Conservation (phyloP, 2,888 invertebrate genomes). For the Lasius platythorax region DNA sequence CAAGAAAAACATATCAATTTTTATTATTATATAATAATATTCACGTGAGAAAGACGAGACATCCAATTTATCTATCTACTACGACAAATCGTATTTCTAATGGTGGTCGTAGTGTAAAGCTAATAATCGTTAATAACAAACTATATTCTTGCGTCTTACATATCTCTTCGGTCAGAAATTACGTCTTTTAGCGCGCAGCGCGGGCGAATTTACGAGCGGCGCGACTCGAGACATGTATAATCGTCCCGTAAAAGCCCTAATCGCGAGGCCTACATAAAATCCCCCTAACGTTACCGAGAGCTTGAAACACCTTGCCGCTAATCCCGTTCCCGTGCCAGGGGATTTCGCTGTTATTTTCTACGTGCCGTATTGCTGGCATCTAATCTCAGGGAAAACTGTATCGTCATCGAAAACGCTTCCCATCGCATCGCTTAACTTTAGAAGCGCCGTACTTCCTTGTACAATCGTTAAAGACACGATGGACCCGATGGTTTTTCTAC, state of each 20-base stretch:
- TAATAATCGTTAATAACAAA: slow-evolving; percentile 54
- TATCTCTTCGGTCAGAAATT: slow-evolving; percentile 55
- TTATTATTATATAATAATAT: not conserved
- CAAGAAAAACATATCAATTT: not conserved
- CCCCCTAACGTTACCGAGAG: slow-evolving; percentile 63
- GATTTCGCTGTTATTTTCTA: slow-evolving; percentile 27
- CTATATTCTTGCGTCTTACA: slow-evolving; percentile 24
- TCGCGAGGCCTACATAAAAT: slow-evolving; percentile 74
- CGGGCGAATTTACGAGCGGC: slow-evolving; percentile 59
- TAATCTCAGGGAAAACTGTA: slow-evolving; percentile 20
- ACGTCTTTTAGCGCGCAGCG: slow-evolving; percentile 37
- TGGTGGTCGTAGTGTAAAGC: slow-evolving; percentile 41
- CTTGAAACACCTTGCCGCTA: slow-evolving; percentile 55
- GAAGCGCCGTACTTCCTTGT: not conserved
- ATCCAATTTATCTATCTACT: slow-evolving; percentile 33
- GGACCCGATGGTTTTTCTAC: not conserved
- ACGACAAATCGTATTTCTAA: slow-evolving; percentile 32
- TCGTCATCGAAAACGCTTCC: slow-evolving; percentile 13
- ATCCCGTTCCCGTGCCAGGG: slow-evolving; percentile 12
- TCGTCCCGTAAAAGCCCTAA: slow-evolving; percentile 74
- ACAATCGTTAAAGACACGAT: not conserved
- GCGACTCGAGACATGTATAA: slow-evolving; percentile 62
- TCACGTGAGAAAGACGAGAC: slow-evolving; percentile 23
- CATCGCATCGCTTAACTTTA: not conserved
- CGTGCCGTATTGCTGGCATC: slow-evolving; percentile 18